Conservation (phyloP, 2,113 vertebrate genomes). For the Scopus umbretta region DNA sequence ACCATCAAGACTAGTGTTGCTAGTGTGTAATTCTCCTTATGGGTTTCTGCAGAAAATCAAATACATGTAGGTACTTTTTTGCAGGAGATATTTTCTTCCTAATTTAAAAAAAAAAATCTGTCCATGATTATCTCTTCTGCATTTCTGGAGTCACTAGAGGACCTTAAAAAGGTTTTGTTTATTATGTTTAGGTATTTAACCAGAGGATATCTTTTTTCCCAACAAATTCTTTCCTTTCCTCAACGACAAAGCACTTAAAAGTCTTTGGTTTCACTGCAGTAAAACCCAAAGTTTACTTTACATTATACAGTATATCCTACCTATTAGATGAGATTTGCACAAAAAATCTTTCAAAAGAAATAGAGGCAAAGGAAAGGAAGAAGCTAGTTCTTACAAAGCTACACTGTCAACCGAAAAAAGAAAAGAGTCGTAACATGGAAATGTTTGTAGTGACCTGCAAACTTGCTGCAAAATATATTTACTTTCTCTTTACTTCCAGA, state of each 20-base stretch:
- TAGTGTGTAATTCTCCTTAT: background rate
- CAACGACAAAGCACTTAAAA: background rate
- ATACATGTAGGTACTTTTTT: background rate
- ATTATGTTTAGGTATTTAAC: background rate
- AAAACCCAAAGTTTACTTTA: background rate
- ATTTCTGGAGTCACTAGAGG: background rate
- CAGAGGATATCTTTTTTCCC: background rate
- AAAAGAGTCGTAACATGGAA: background rate
- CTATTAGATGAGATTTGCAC: background rate
- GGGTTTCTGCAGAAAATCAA: background rate
- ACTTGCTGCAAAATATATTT: background rate
- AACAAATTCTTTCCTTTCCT: background rate
- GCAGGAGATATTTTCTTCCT: background rate
- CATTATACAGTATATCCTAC: background rate
- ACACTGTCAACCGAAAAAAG: background rate
- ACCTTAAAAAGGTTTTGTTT: background rate
- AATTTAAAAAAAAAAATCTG: background rate
- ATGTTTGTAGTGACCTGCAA: background rate
- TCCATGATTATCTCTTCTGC: background rate
- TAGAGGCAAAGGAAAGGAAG: background rate
- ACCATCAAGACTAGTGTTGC: background rate
- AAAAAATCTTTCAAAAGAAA: background rate
- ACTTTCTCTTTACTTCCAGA: background rate
- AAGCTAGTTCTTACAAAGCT: background rate
- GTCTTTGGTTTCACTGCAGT: background rate